Percentiles rank a stretch among this genome's conserved stretches.
Evolutionary conservation across 2,113 vertebrate species (phyloP).

Genomic region (Brachirus orientalis): DNA sequence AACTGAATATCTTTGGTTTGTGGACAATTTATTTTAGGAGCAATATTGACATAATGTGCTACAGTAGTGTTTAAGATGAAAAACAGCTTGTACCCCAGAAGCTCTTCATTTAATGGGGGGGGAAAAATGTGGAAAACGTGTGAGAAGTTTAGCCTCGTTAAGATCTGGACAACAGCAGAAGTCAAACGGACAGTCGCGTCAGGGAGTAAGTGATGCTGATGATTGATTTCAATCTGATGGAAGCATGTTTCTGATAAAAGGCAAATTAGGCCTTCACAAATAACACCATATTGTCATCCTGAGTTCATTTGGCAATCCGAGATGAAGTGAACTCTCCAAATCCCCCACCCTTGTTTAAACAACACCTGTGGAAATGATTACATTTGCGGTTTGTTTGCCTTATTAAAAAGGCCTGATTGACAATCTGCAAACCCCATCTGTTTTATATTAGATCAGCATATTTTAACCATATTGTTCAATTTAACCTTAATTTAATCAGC

Average conservation of each 20-base stretch:
- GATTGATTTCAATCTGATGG: conserved; percentile 58
- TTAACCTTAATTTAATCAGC: conserved; percentile 39
- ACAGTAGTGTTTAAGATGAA: conserved; percentile 5
- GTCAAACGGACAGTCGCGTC: conserved; percentile 37
- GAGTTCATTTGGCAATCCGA: conserved; percentile 52
- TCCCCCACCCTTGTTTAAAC: conserved; percentile 35
- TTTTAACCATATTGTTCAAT: conserved; percentile 41
- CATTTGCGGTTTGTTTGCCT: conserved; percentile 33
- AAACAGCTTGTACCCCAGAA: conserved; percentile 41
- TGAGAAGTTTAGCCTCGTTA: conserved; percentile 43
- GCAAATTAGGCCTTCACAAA: conserved; percentile 33
- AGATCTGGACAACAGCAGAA: conserved; percentile 50
- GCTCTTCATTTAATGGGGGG: conserved; percentile 27
- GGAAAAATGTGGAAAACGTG: conserved; percentile 32
- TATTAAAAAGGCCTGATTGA: conserved; percentile 23
- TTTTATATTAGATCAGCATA: conserved; percentile 31
- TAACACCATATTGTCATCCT: conserved; percentile 37
- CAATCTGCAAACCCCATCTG: conserved; percentile 51
- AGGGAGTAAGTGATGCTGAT: conserved; percentile 24
- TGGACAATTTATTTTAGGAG: not conserved
- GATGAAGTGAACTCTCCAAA: conserved; percentile 38
- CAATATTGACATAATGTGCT: conserved; percentile 2
- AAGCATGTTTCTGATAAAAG: conserved; percentile 55
- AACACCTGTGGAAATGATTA: conserved; percentile 62
- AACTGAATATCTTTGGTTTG: too few relatives aligned